Evolutionary conservation across 2,113 vertebrate species (phyloP).

Genomic region (Tragelaphus buxtoni): DNA sequence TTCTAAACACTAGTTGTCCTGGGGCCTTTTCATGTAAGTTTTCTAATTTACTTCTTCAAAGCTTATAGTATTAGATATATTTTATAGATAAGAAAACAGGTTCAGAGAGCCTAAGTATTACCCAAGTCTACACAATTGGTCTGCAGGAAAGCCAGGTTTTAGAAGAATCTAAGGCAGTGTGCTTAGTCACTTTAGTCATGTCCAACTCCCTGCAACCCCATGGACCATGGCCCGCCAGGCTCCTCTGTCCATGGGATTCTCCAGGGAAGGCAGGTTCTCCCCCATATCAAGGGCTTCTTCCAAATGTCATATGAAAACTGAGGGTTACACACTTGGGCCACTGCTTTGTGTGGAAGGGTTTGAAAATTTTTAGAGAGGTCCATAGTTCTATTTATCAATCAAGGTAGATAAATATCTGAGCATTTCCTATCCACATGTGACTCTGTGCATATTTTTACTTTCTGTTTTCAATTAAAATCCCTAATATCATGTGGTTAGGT

Average conservation of each 20-base stretch:
- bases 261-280: background rate
- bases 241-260: background rate
- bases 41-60: constrained; percentile 18
- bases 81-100: background rate
- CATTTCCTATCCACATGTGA: background rate
- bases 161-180: background rate
- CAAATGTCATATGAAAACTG: background rate
- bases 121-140: background rate
- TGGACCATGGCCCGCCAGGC: background rate
- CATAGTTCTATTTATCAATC: background rate
- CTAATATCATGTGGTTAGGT: background rate
- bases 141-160: background rate
- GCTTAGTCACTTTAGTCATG: background rate
- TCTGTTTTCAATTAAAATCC: background rate
- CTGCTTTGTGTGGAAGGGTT: background rate
- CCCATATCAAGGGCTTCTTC: background rate
- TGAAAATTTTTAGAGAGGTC: background rate
- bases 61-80: background rate
- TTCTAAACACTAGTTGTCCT: background rate
- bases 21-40: background rate
- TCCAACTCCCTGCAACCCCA: background rate
- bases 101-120: background rate
- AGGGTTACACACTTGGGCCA: background rate
- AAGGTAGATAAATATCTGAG: background rate
- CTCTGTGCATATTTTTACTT: background rate